phyloP scores from a whole-genome alignment of 2,113 vertebrate genomes.

The Picathartes gymnocephalus region DNA sequence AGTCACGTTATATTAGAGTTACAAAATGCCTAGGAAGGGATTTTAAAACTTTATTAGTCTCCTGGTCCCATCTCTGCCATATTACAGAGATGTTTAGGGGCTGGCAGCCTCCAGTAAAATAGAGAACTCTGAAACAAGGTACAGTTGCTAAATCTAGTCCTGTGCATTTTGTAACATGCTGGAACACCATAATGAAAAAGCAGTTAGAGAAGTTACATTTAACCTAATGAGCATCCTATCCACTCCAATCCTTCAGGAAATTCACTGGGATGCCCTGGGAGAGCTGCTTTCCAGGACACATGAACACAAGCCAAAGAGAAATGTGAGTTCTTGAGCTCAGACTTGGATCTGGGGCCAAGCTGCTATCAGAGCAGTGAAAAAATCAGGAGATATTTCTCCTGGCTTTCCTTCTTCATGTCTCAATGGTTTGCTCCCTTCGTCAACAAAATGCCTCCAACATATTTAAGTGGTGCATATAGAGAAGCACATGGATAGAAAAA shows the following conservation, averaged over 20 bases:
- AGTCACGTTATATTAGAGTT: not conserved
- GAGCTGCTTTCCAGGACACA: not conserved
- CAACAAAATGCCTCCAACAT: not conserved
- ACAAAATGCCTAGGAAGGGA: slow-evolving; percentile 15
- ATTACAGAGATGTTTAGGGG: not conserved
- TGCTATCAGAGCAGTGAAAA: not conserved
- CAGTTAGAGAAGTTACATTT: not conserved
- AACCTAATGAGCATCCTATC: not conserved
- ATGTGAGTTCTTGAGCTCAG: not conserved
- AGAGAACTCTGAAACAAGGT: not conserved
- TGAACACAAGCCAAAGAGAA: not conserved
- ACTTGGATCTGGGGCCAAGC: not conserved
- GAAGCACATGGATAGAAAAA: not conserved
- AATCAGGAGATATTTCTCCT: not conserved
- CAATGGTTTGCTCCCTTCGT: not conserved
- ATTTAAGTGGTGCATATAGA: not conserved
- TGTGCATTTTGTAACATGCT: not conserved
- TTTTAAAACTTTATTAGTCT: slow-evolving; percentile 40
- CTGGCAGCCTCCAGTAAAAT: not conserved
- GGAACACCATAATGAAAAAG: not conserved
- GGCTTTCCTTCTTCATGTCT: not conserved
- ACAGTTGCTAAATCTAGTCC: not conserved
- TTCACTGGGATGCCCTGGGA: not conserved
- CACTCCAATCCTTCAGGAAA: not conserved
- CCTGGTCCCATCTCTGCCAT: not conserved